Conservation (phyloP, 2,113 vertebrate genomes). For the Corvus moneduloides region DNA sequence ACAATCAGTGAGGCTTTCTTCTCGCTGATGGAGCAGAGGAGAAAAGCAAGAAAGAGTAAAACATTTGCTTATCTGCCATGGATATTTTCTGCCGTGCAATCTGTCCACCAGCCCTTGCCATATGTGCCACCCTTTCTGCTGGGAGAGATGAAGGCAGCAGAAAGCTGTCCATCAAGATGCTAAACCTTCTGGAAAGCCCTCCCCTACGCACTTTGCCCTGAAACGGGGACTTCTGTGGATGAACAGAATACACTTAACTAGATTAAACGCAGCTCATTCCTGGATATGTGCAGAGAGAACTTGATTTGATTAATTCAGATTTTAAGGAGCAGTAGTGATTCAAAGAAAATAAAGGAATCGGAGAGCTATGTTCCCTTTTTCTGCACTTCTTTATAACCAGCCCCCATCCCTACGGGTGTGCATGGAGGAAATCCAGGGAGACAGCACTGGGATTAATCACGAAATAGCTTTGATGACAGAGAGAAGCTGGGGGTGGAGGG, state of each 20-base stretch:
- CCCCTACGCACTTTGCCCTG: neutral
- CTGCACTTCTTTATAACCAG: neutral
- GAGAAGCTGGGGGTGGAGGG: neutral
- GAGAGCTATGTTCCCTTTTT: neutral
- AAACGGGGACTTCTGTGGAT: neutral
- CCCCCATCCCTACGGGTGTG: neutral
- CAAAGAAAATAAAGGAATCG: neutral
- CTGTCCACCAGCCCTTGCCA: slow-evolving; percentile 49
- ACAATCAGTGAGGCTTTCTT: slow-evolving; percentile 10
- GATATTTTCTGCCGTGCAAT: slow-evolving; percentile 52
- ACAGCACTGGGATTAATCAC: neutral
- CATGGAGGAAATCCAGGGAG: neutral
- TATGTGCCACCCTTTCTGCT: slow-evolving; percentile 38
- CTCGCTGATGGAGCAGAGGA: neutral
- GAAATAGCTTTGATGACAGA: slow-evolving; percentile 29
- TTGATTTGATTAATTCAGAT: slow-evolving; percentile 4
- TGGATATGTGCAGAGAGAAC: neutral
- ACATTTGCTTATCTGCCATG: slow-evolving; percentile 10
- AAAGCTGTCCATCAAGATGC: slow-evolving; percentile 64
- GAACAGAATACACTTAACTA: slow-evolving; percentile 52
- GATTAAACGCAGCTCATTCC: slow-evolving; percentile 26
- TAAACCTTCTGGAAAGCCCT: slow-evolving; percentile 63
- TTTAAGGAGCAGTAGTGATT: neutral
- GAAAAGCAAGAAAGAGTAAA: slow-evolving; percentile 24
- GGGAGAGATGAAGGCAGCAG: slow-evolving; percentile 50